Percentiles rank a stretch among this genome's conserved stretches.
Conservation (phyloP, 2,888 invertebrate species). For the Neoitamus cyanurus region DNA sequence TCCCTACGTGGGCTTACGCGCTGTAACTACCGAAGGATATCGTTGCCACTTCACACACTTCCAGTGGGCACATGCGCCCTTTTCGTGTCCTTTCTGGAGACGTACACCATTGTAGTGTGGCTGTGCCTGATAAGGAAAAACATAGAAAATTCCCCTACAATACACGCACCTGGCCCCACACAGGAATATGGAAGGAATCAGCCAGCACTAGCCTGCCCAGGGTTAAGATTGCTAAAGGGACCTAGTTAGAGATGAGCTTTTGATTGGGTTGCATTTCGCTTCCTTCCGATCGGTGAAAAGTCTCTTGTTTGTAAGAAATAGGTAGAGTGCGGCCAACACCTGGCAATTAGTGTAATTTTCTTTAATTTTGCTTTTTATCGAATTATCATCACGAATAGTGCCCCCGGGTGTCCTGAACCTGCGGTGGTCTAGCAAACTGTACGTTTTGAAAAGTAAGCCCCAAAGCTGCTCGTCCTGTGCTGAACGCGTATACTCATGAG, state of each 20-base stretch:
- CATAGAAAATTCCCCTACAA: constrained; percentile 47
- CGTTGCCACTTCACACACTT: not conserved
- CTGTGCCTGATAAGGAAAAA: not conserved
- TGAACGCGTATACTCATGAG: not conserved
- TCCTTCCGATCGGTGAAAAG: constrained; percentile 3
- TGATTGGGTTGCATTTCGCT: constrained; percentile 47
- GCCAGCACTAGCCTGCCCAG: constrained; percentile 51
- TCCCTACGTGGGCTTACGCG: not conserved
- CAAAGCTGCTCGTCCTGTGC: not conserved
- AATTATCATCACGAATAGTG: not conserved
- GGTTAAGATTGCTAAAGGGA: constrained; percentile 50
- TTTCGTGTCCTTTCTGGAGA: not conserved
- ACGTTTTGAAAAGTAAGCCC: not conserved
- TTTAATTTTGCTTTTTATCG: not conserved
- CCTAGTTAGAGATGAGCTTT: constrained; percentile 53
- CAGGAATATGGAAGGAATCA: not conserved
- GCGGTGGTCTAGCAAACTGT: not conserved
- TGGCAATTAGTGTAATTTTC: not conserved
- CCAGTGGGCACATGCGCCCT: not conserved
- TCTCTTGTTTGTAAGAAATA: not conserved
- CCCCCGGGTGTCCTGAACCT: not conserved
- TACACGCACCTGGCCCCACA: constrained; percentile 22
- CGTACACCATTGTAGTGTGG: not conserved
- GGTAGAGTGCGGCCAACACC: not conserved
- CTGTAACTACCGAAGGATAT: not conserved